Conservation (phyloP, 2,113 vertebrate species). For the Campylorhamphus procurvoides region DNA sequence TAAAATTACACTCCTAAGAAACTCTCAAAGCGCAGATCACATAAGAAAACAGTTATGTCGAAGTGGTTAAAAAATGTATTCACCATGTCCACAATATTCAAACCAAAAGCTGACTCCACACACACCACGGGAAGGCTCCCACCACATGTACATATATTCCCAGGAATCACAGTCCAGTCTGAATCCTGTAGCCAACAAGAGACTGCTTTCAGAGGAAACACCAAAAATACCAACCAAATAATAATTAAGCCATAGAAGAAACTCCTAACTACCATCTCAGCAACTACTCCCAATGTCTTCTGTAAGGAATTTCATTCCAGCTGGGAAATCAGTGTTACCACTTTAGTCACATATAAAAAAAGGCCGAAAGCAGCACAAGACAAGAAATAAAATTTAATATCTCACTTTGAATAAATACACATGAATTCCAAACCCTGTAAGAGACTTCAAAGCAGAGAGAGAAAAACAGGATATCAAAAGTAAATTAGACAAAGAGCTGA, state of each 20-base stretch:
- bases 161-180: background rate
- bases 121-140: background rate
- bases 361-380: background rate
- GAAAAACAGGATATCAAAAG: background rate
- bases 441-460: constrained; percentile 7
- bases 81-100: background rate
- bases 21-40: background rate
- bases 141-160: background rate
- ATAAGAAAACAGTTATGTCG: constrained; percentile 53
- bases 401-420: constrained; percentile 7
- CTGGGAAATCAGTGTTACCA: background rate
- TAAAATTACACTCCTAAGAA: constrained; percentile 38
- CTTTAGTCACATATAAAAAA: background rate
- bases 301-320: background rate
- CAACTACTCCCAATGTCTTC: background rate
- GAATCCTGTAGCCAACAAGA: background rate
- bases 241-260: background rate
- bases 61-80: constrained; percentile 10
- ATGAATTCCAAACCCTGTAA: background rate
- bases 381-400: background rate
- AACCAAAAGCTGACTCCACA: constrained; percentile 3
- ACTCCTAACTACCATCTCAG: background rate
- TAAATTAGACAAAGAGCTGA: background rate
- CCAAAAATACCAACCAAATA: background rate
- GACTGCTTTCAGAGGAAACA: background rate